Percentiles rank a stretch among this genome's conserved stretches.
Evolutionary conservation across 1,140 invertebrate species (phyloP).

Genomic region (Lepidurus apus): DNA sequence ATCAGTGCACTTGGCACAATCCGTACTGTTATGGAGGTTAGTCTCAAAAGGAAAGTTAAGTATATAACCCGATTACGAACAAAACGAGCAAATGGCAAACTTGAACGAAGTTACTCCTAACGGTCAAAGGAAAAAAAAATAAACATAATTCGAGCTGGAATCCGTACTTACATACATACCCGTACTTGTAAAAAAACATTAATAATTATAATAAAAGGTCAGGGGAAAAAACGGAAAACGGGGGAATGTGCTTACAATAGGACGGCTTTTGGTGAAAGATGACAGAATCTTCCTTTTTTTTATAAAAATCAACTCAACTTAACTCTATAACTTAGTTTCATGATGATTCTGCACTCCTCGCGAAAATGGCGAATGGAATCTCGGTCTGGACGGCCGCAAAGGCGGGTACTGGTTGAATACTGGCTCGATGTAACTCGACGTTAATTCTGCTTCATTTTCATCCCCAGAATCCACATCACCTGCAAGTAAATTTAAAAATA

Average conservation of each 20-base stretch:
- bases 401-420: slow-evolving; percentile 27
- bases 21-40: background rate
- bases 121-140: too few relatives aligned
- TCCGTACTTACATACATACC: background rate
- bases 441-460: slow-evolving; percentile 37
- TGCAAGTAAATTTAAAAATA: slow-evolving; percentile 25
- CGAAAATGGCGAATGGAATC: slow-evolving; percentile 30
- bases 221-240: background rate
- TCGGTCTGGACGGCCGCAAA: slow-evolving; percentile 26
- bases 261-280: slow-evolving; percentile 11
- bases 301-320: background rate
- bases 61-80: background rate
- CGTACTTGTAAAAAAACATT: background rate
- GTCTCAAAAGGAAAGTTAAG: background rate
- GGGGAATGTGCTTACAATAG: background rate
- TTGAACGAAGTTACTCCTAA: background rate
- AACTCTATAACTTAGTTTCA: slow-evolving; percentile 35
- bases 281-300: background rate
- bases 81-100: background rate
- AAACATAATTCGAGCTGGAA: background rate
- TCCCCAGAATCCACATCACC: slow-evolving; percentile 43
- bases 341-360: slow-evolving; percentile 33
- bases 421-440: slow-evolving; percentile 4
- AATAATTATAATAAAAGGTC: background rate
- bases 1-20: background rate